These are phyloP conservation scores for Mycalesis mineus DNA, from an alignment of 2,888 invertebrate species.

Conservation along the genomic window DNA sequence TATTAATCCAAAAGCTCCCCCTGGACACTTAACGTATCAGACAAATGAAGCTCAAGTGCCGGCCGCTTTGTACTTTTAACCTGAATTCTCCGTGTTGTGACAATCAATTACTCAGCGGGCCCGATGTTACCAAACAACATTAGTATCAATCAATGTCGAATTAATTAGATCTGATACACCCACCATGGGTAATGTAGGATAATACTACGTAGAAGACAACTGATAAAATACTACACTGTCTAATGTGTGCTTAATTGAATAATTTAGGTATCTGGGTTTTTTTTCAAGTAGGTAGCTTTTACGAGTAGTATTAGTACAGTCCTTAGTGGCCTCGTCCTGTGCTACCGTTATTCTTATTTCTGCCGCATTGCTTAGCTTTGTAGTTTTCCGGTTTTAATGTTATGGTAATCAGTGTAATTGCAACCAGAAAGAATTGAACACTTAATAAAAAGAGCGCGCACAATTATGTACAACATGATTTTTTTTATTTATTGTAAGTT, in stretches of 20 bases:
- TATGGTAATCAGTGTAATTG: no score
- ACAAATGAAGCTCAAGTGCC: slow-evolving; percentile 14
- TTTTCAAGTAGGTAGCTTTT: no score
- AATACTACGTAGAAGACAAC: slow-evolving; percentile 12
- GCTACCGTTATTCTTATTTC: no score
- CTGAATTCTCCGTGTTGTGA: slow-evolving; percentile 52
- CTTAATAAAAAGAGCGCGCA: no score
- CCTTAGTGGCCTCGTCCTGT: no score
- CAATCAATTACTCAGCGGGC: slow-evolving; percentile 67
- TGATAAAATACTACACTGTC: slow-evolving; percentile 13
- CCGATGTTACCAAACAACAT: slow-evolving; percentile 61
- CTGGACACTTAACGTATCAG: neutral
- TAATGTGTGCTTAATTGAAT: neutral
- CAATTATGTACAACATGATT: no score
- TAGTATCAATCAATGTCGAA: slow-evolving; percentile 75
- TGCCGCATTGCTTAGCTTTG: no score
- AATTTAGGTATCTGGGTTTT: no score
- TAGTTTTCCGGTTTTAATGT: no score
- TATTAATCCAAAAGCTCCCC: neutral
- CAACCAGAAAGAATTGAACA: no score
- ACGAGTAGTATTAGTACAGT: no score
- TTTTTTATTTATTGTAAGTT: no score
- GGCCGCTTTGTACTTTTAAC: slow-evolving; percentile 27
- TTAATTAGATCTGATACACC: slow-evolving; percentile 76
- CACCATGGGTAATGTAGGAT: slow-evolving; percentile 36